A percentile compares a stretch with the other conserved stretches of the same genome.
Evolutionary conservation across 1,140 invertebrate genomes (phyloP).

Genomic region (Capitella teleta): DNA sequence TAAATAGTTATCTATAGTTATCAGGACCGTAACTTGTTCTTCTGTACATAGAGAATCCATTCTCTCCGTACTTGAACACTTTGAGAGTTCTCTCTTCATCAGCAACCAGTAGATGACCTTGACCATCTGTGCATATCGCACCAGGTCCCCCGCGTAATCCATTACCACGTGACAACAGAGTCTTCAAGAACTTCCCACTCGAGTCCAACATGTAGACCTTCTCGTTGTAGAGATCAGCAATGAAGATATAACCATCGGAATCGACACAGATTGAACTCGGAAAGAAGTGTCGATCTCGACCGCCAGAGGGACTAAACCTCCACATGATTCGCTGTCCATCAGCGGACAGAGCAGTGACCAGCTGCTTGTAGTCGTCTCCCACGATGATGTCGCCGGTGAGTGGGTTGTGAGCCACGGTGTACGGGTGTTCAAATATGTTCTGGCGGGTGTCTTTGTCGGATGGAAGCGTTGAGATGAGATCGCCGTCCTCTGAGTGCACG

Average conservation of each 20-base stretch:
- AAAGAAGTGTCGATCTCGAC: conserved; percentile 1
- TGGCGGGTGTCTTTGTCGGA: not conserved
- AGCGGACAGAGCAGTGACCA: not conserved
- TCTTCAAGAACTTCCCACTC: not conserved
- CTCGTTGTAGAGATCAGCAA: conserved; percentile 5
- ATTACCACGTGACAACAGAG: not conserved
- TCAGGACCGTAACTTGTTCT: no score
- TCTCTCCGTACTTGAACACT: conserved; percentile 3
- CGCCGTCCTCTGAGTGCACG: not conserved
- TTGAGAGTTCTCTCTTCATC: conserved; percentile 4
- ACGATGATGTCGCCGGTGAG: not conserved
- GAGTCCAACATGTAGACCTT: conserved; percentile 2
- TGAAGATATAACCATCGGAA: not conserved
- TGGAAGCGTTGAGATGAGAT: not conserved
- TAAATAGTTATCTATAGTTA: no score
- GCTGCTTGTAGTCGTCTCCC: conserved; percentile 5
- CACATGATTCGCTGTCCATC: conserved; percentile 1
- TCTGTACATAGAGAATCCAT: no score
- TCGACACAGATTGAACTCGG: conserved; percentile 3
- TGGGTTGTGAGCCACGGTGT: conserved; percentile 1
- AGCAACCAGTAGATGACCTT: conserved; percentile 1
- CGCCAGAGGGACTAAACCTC: not conserved
- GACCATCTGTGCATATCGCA: not conserved
- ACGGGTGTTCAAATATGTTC: not conserved
- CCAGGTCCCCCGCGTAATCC: not conserved